phyloP scores from a whole-genome alignment of 2,797 vertebrate genomes.

The Peromyscus attwateri region DNA sequence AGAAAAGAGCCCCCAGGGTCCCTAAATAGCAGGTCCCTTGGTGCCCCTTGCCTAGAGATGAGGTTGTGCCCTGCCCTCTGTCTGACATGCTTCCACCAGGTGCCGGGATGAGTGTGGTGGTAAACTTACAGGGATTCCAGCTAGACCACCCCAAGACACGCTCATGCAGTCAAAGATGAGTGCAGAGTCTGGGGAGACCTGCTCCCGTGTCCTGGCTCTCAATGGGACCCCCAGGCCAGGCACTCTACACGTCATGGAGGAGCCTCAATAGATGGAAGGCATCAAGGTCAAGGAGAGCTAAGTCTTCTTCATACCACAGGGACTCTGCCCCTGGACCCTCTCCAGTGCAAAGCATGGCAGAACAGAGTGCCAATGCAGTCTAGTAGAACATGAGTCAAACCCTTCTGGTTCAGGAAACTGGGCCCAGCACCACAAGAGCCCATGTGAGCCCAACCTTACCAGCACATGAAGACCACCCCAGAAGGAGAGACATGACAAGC shows the following conservation, averaged over 20 bases:
- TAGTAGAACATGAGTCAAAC: background rate
- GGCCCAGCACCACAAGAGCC: background rate
- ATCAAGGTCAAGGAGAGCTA: background rate
- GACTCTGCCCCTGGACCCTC: background rate
- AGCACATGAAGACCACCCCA: background rate
- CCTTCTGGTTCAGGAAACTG: background rate
- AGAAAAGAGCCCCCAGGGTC: background rate
- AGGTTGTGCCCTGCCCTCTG: background rate
- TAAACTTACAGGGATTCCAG: background rate
- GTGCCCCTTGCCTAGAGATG: background rate
- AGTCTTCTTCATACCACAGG: background rate
- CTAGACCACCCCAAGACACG: background rate
- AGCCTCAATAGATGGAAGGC: background rate
- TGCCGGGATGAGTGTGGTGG: too few relatives aligned
- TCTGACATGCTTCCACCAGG: background rate
- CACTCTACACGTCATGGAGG: too few relatives aligned
- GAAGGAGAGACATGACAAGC: background rate
- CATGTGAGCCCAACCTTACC: too few relatives aligned
- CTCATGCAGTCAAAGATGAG: background rate
- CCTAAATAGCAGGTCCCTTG: background rate
- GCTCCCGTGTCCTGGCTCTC: background rate
- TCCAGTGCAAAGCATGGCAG: background rate
- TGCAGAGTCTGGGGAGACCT: background rate
- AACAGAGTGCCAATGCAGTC: too few relatives aligned
- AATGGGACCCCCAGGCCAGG: too few relatives aligned